phyloP scores from a whole-genome alignment of 2,888 invertebrate species.

The Cephus nigrinus region DNA sequence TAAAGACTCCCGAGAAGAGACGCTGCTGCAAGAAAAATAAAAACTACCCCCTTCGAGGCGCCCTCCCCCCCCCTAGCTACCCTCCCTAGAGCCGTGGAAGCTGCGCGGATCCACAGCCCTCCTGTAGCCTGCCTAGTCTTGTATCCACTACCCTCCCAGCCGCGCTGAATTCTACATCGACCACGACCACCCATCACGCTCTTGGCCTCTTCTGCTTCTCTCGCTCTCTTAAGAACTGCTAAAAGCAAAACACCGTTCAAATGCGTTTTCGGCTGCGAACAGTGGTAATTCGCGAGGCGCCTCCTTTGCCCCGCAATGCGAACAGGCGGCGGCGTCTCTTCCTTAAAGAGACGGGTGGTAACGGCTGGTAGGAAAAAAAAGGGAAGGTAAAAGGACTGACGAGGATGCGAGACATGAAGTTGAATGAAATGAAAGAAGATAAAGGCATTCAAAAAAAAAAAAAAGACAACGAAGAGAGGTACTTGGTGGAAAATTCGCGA shows the following conservation, averaged over 20 bases:
- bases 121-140: not conserved
- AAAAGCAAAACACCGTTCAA: conserved; percentile 34
- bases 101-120: not conserved
- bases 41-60: conserved; percentile 23
- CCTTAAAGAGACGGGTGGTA: not conserved
- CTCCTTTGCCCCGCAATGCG: not conserved
- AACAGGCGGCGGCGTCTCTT: not conserved
- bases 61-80: not conserved
- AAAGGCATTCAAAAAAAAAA: not conserved
- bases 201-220: not conserved
- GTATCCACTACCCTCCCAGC: not conserved
- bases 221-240: conserved; percentile 31
- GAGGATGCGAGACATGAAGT: not conserved
- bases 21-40: conserved; percentile 38
- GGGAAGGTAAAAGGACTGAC: not conserved
- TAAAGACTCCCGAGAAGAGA: conserved; percentile 24
- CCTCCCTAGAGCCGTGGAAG: not conserved
- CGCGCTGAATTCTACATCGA: not conserved
- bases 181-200: not conserved
- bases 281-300: conserved; percentile 15
- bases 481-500: not conserved
- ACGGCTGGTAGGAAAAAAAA: not conserved
- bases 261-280: conserved; percentile 19
- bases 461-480: not conserved
- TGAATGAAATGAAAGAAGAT: not conserved